Evolutionary conservation across 1,140 invertebrate genomes (phyloP).

Genomic region (Drosophila ironensis): DNA sequence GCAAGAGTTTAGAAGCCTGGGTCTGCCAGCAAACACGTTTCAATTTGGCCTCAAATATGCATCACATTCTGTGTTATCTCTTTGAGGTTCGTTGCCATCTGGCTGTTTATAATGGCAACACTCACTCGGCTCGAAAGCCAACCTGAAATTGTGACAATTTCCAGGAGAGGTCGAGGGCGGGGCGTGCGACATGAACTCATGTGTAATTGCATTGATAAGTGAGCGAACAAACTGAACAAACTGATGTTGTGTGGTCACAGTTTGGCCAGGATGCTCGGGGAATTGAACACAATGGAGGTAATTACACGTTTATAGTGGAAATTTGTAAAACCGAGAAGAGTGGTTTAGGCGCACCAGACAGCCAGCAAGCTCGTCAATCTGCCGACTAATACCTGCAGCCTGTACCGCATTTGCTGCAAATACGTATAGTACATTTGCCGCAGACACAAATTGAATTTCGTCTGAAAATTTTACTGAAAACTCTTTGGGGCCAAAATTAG

Average conservation of each 20-base stretch:
- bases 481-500: conserved; percentile 35
- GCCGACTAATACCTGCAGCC: not conserved
- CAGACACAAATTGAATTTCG: conserved; percentile 25
- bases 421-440: too few species aligned
- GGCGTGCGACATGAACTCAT: conserved; percentile 45
- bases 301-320: conserved; percentile 1
- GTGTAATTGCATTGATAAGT: conserved; percentile 66
- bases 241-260: conserved; percentile 13
- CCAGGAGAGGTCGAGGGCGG: too few species aligned
- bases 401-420: conserved; percentile 7
- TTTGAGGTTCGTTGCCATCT: conserved; percentile 7
- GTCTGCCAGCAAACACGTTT: conserved; percentile 32
- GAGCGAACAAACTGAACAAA: too few species aligned
- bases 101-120: conserved; percentile 6
- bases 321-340: not conserved
- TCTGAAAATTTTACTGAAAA: conserved; percentile 23
- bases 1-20: conserved; percentile 18
- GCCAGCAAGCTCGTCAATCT: not conserved
- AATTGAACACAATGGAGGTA: conserved; percentile 17
- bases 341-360: not conserved
- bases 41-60: conserved; percentile 28
- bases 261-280: not conserved
- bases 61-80: conserved; percentile 11
- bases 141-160: not conserved
- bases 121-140: not conserved